Conservation (phyloP, 2,113 vertebrate species). For the Macquaria ambigua region DNA sequence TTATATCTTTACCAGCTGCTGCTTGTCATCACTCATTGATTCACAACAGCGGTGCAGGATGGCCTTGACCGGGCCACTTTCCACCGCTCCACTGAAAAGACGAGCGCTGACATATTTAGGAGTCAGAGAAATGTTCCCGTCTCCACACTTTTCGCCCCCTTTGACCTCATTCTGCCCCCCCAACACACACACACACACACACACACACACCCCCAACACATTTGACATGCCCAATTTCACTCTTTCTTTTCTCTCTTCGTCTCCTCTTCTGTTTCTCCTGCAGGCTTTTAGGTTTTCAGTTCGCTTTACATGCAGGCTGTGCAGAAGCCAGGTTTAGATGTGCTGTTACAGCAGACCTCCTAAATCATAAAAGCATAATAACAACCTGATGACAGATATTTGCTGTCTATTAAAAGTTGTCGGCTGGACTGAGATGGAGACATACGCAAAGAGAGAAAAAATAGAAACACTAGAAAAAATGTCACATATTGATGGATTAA, state of each 20-base stretch:
- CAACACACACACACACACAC: too few relatives aligned
- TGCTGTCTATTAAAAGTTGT: neutral
- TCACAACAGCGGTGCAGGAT: constrained; percentile 42
- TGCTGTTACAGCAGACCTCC: neutral
- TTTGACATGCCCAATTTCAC: constrained; percentile 56
- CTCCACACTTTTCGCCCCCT: constrained; percentile 49
- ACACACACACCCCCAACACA: neutral
- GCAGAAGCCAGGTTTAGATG: neutral
- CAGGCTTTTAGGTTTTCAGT: constrained; percentile 37
- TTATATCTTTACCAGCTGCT: constrained; percentile 76
- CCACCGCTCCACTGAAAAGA: constrained; percentile 30
- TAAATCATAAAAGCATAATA: constrained; percentile 24
- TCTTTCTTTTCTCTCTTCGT: constrained; percentile 27
- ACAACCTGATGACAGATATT: constrained; percentile 1
- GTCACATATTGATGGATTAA: neutral
- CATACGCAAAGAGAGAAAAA: neutral
- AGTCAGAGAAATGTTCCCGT: constrained; percentile 59
- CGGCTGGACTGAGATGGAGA: neutral
- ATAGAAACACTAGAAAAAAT: neutral
- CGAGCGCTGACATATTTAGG: constrained; percentile 63
- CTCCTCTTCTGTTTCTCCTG: neutral
- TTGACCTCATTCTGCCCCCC: constrained; percentile 35
- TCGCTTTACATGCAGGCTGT: neutral
- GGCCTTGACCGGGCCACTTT: constrained; percentile 50
- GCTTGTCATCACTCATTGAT: constrained; percentile 79